Base-by-base conservation (phyloP, 2,888 invertebrate genomes). In the Drosophila monieri region DNA sequence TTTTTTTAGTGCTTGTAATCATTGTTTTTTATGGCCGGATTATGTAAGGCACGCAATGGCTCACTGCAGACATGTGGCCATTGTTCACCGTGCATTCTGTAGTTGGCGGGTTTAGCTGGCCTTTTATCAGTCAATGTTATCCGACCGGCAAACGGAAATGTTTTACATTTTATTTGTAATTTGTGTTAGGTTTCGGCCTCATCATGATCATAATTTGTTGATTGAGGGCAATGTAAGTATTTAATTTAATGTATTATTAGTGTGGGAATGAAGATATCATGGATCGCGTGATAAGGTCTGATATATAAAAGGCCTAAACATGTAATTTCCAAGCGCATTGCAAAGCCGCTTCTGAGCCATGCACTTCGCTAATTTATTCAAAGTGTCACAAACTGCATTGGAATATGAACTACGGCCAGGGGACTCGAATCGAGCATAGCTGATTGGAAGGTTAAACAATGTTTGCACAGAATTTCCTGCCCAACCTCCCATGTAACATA, bases 11-110 rank as follows among this genome's bases (percentile, higher is more conserved):
- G 66, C 25, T 46, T 67, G 53, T 48, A 56, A 56, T 41, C 51
- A 49, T 55, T 66, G 49, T 64, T 59, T 61, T 62, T 69, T 69
- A 69, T 69, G 32, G 46, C 41, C 46, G 43, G 55, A 58, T 77
- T 75, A 74, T 85, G 74, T 80, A 77, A 78, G 77, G 71, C 88
- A 89, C 76, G 83, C 83, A 76, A 80, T 70, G 67, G 56, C 59
- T 37, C 49, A 60, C 57, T 74, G 75, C 71, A 77, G 71, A 72
- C 53, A 52, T 64, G 62, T 37, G 21, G 37, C 35, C 62, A 52
- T 64, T 64, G 52, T 53, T 30, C 52, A 14, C 27, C 37, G 46
- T 62, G 48, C 35, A 57, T 67, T 53, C 43, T 56, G 53, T 69
- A 56, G 64, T 54, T 60, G 52, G 53, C 55, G 48, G 53, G 30